Evolutionary conservation across 2,113 vertebrate species (phyloP).

Genomic region (Prunella himalayana): DNA sequence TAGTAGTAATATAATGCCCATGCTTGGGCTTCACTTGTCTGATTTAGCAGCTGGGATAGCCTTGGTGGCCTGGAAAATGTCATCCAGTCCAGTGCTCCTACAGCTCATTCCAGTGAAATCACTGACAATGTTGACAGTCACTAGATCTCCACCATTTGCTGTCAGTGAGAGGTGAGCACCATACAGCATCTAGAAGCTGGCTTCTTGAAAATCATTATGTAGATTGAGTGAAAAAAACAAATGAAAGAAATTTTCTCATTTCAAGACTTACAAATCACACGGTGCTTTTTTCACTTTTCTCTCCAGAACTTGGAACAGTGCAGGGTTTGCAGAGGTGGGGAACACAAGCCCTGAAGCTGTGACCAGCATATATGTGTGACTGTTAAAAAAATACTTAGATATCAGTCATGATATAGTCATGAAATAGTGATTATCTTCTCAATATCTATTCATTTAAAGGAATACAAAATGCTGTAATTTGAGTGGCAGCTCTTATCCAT

Average conservation of each 20-base stretch:
- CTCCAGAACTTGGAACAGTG: neutral
- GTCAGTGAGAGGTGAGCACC: neutral
- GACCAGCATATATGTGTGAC: neutral
- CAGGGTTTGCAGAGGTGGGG: accelerated
- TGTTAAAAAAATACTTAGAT: neutral
- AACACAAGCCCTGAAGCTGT: neutral
- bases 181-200: neutral
- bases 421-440: constrained; percentile 11
- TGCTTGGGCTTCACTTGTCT: neutral
- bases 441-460: constrained; percentile 21
- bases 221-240: neutral
- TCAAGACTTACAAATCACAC: neutral
- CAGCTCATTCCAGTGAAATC: neutral
- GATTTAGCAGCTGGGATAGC: neutral
- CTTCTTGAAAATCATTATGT: neutral
- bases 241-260: neutral
- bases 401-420: neutral
- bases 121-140: neutral
- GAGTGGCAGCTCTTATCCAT: constrained; percentile 7
- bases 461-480: constrained; percentile 15
- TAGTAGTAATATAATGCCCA: neutral
- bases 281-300: neutral
- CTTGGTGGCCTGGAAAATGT: neutral
- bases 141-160: neutral
- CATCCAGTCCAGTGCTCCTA: neutral